Evolutionary conservation across 2,113 vertebrate species (phyloP).

Genomic region (Gavialis gangeticus): DNA sequence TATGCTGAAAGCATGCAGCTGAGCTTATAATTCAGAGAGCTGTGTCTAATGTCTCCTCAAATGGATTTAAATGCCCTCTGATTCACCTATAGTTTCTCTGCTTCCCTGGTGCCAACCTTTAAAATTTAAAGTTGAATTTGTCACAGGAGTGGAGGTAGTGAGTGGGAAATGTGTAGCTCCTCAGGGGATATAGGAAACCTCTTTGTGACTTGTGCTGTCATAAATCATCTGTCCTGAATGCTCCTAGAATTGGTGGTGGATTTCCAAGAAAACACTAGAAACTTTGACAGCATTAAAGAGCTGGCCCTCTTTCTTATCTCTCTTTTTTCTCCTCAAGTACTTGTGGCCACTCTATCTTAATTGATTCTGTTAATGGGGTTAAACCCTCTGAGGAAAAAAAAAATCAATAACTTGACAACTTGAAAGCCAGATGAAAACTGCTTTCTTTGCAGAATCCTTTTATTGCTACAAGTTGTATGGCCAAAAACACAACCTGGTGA

Average conservation of each 20-base stretch:
- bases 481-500: neutral
- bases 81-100: neutral
- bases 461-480: rapidly evolving
- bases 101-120: neutral
- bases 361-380: neutral
- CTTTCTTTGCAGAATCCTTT: neutral
- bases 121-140: neutral
- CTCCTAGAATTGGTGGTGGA: neutral
- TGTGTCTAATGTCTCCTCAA: neutral
- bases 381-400: neutral
- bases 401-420: neutral
- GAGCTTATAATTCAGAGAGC: neutral
- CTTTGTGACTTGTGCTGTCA: neutral
- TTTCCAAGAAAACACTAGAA: neutral
- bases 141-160: neutral
- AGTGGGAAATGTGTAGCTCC: neutral
- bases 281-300: neutral
- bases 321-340: neutral
- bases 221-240: neutral
- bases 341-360: neutral
- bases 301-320: neutral
- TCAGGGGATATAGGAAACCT: neutral
- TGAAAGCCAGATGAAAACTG: neutral
- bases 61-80: neutral
- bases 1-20: neutral